Base-by-base conservation (phyloP, 2,113 vertebrate genomes). In the Panurus biarmicus region DNA sequence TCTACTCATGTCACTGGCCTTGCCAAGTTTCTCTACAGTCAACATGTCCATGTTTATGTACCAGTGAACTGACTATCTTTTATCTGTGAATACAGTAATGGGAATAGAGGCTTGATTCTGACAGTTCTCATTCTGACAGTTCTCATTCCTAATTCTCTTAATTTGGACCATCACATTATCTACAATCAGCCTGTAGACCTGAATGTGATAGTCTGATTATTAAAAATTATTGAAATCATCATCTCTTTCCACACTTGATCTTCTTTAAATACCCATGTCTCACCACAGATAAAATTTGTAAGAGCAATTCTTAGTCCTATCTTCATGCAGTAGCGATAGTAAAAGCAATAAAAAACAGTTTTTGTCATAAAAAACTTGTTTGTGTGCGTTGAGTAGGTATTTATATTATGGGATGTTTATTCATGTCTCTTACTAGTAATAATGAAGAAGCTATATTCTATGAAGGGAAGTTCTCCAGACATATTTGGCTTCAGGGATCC, bases 191-290 rank as follows among this genome's bases (percentile, higher is more conserved):
- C 20, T 58, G 53, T 83, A 91, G 87, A 71, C 76, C 50, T 89
- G 77, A 96, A 95, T 51, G 81, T 53, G 54, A 91, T 53, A 38
- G 70, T 81, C 71, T 65, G 65, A 67, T 92, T 92, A 93, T 83
- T 81, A 64, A 95, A 97, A 95, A 82, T 76, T 89, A 90, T n/a
- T 94, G 57, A 96, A 96, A 96, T 79, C 4, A n/a, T 47, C 53
- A 89, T 89, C 51, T 66, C 28, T 85, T 85, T 96, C 71, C 56
- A 85, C 38, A 48, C 56, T 71, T 90, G 36, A 64, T 85, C 69
- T 89, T 85, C 42, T 80, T 77, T 72, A 93, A 96, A 90, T 88
- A 93, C 20, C 42, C 78, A 76, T 13, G 12, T 71, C 64, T 79
- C 1, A 0, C 31, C 60, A 90, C 24, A 91, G 91, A 95, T 64